Evolutionary conservation across 2,797 vertebrate genomes (phyloP), one percentile per base, ranked within the genome.

Genomic region (Mycteria americana): DNA sequence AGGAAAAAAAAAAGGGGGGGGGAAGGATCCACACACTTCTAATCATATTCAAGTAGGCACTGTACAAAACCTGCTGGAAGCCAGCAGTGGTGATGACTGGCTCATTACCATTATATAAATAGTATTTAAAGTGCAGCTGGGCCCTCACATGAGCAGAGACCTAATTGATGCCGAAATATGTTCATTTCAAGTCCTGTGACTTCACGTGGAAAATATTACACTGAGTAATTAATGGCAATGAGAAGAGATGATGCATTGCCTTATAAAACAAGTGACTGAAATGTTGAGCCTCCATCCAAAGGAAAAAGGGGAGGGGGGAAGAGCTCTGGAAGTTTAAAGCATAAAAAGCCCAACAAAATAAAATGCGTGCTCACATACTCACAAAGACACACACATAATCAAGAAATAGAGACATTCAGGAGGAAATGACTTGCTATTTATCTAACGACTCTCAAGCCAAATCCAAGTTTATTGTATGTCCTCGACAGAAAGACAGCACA

Each of bases 181-280:
- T 92, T 97, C 96, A 92, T 91, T 98, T 95, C 79, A 97, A 97
- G 96, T 97, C 67, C 43, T 95, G 95, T 97, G 96, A 98, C 96
- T 98, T 97, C 97, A 97, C 30, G 5, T 95, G 97, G 97, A 98
- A 98, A 98, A 95, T 97, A 94, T 97, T 97, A 96, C 87, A 77
- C 95, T 81, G 82, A 64, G 72, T 97, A 97, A 97, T 97, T 97
- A 98, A 97, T 81, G 93, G 96, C 92, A 96, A 94, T 69, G 91
- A 89, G 96, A 92, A 97, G 94, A 92, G 88, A 97, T 97, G 97
- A 97, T 96, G 87, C 91, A 91, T 93, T 94, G 81, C 84, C 95
- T 98, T 97, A 94, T 97, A 92, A 97, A 97, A 96, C 89, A 95
- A 95, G 94, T 64, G 90, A 96, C 91, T 86, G 93, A 97, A 95